phyloP scores from a whole-genome alignment of 1,140 invertebrate genomes.

The Glomeris maerens region DNA sequence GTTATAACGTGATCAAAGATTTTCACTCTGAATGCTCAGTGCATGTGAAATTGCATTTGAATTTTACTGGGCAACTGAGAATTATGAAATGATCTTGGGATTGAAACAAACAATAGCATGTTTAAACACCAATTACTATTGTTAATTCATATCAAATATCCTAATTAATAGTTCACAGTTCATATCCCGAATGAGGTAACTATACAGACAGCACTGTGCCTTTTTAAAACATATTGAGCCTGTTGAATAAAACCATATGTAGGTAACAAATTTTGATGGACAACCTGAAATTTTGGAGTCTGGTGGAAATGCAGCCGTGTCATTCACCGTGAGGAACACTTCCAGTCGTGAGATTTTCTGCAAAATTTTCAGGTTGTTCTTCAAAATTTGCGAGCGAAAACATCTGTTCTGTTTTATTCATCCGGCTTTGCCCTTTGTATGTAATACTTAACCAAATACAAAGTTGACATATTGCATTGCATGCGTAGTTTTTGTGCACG shows the following conservation, averaged over 20 bases:
- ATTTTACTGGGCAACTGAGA: slow-evolving; percentile 3
- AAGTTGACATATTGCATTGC: too few species aligned
- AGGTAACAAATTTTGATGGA: too few species aligned
- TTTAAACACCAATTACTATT: slow-evolving; percentile 10
- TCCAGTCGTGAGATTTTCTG: slow-evolving; percentile 18
- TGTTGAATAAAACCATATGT: too few species aligned
- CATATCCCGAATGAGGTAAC: slow-evolving; percentile 7
- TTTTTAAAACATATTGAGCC: too few species aligned
- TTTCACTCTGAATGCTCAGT: neutral
- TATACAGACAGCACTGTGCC: neutral
- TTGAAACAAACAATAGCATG: neutral
- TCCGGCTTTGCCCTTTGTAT: too few species aligned
- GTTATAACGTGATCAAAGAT: neutral
- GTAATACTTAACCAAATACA: too few species aligned
- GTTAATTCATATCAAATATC: too few species aligned
- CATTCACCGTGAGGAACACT: slow-evolving; percentile 2
- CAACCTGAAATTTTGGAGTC: too few species aligned
- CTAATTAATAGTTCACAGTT: too few species aligned
- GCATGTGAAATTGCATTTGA: neutral
- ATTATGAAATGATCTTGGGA: neutral
- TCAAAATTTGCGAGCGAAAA: too few species aligned
- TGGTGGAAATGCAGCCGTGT: too few species aligned
- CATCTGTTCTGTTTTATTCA: too few species aligned
- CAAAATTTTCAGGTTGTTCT: slow-evolving; percentile 28
- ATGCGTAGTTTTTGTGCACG: slow-evolving; percentile 24